Evolutionary conservation across 2,888 invertebrate species (phyloP).

Genomic region (Sphaerophoria rueppellii): DNA sequence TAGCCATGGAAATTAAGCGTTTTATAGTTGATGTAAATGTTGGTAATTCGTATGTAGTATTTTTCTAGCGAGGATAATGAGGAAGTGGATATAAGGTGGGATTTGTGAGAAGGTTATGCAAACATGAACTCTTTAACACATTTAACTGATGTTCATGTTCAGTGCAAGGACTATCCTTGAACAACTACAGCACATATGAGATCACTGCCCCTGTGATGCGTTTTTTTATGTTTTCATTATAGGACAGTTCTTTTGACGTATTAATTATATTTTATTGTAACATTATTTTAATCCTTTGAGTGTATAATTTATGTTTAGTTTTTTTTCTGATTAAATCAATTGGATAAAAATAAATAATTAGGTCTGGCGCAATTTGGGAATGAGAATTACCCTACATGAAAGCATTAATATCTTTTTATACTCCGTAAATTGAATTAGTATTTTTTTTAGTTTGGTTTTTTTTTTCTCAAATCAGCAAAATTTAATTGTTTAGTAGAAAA

Average conservation of each 20-base stretch:
- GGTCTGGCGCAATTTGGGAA: background rate
- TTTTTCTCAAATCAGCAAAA: background rate
- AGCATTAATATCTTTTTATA: background rate
- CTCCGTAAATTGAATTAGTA: background rate
- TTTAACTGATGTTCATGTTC: constrained; percentile 13
- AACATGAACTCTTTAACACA: constrained; percentile 14
- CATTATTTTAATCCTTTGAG: constrained; percentile 70
- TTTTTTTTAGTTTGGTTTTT: background rate
- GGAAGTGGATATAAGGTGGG: background rate
- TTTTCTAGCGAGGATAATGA: constrained; percentile 41
- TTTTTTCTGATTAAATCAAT: constrained; percentile 28
- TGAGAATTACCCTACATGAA: background rate
- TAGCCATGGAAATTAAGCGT: constrained; percentile 71
- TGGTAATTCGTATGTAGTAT: constrained; percentile 11
- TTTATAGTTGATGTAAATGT: constrained; percentile 43
- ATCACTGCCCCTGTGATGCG: constrained; percentile 1
- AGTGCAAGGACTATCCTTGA: background rate
- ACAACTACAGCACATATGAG: background rate
- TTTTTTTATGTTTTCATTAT: constrained; percentile 30
- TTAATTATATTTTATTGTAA: constrained; percentile 69
- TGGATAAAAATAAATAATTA: constrained; percentile 53
- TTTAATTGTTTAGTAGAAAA: constrained; percentile 10
- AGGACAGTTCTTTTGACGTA: constrained; percentile 61
- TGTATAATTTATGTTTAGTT: constrained; percentile 64
- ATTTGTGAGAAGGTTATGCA: constrained; percentile 9